Evolutionary conservation across 2,888 invertebrate species (phyloP).

Genomic region (Nomada fabriciana): DNA sequence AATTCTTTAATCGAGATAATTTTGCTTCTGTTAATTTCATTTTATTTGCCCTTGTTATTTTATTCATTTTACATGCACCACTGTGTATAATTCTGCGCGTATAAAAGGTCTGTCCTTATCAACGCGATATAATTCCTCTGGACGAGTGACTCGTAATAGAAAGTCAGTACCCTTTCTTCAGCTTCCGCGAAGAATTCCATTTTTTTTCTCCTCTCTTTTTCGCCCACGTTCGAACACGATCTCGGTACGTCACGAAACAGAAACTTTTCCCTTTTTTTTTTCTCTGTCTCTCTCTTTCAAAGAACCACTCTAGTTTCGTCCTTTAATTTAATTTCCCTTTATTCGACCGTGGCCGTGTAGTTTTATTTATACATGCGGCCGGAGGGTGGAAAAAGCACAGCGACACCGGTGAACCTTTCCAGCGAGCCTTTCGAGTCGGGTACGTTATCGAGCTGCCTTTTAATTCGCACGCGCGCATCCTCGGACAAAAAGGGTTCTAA

Average conservation of each 20-base stretch:
- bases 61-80: too few species aligned
- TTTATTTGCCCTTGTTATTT: neutral
- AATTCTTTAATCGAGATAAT: neutral
- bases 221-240: neutral
- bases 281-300: neutral
- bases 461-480: slow-evolving; percentile 24
- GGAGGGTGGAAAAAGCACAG: neutral
- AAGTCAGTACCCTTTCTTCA: neutral
- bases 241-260: neutral
- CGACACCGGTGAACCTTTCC: neutral
- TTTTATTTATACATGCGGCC: slow-evolving; percentile 7
- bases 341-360: slow-evolving; percentile 8
- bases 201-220: slow-evolving; percentile 7
- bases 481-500: neutral
- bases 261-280: neutral
- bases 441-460: slow-evolving; percentile 36
- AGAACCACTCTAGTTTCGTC: neutral
- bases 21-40: neutral
- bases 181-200: neutral
- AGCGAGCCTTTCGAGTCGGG: slow-evolving; percentile 3
- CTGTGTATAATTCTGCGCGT: neutral
- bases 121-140: neutral
- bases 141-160: slow-evolving; percentile 9
- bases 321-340: slow-evolving; percentile 45
- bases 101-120: neutral